A percentile compares a stretch with the other conserved stretches of the same genome.
These are phyloP conservation scores for Cancer borealis DNA, from an alignment of 2,888 invertebrate species.

Conservation along the genomic window DNA sequence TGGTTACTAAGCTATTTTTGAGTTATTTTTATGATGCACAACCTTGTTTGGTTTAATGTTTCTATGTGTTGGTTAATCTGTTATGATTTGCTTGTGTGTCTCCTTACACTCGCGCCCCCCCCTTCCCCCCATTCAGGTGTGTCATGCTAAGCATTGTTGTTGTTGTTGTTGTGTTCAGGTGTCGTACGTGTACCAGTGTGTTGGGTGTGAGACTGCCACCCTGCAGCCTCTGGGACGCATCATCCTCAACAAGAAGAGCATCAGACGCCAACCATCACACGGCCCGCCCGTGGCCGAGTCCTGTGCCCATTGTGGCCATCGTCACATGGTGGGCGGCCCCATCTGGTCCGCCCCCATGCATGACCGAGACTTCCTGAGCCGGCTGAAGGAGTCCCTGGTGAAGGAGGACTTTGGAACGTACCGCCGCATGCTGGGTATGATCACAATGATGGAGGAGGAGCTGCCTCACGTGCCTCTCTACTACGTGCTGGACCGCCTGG, in stretches of 20 bases:
- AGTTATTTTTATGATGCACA: no score
- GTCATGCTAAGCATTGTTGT: no score
- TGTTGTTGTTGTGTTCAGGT: slow-evolving; percentile 53
- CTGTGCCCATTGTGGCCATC: slow-evolving; percentile 89
- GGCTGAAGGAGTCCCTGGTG: slow-evolving; percentile 82
- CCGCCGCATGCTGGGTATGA: slow-evolving; percentile 67
- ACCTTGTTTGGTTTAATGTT: no score
- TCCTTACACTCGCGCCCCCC: no score
- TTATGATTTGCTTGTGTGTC: no score
- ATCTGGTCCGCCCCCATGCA: slow-evolving; percentile 95
- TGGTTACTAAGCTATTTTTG: no score
- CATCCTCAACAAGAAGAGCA: slow-evolving; percentile 82
- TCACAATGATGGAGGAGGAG: slow-evolving; percentile 84
- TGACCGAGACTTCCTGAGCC: slow-evolving; percentile 87
- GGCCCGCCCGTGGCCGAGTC: slow-evolving; percentile 85
- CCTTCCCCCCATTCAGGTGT: no score
- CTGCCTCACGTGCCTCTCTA: slow-evolving; percentile 91
- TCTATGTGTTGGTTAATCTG: no score
- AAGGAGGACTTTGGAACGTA: slow-evolving; percentile 79
- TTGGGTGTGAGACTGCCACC: slow-evolving; percentile 90
- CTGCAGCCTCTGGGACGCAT: slow-evolving; percentile 87
- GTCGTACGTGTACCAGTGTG: slow-evolving; percentile 88
- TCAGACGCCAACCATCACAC: slow-evolving; percentile 85
- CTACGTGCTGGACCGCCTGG: slow-evolving; percentile 89
- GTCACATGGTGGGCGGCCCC: slow-evolving; percentile 91